Evolutionary conservation across 2,113 vertebrate genomes (phyloP).

Genomic region (Oenanthe melanoleuca): DNA sequence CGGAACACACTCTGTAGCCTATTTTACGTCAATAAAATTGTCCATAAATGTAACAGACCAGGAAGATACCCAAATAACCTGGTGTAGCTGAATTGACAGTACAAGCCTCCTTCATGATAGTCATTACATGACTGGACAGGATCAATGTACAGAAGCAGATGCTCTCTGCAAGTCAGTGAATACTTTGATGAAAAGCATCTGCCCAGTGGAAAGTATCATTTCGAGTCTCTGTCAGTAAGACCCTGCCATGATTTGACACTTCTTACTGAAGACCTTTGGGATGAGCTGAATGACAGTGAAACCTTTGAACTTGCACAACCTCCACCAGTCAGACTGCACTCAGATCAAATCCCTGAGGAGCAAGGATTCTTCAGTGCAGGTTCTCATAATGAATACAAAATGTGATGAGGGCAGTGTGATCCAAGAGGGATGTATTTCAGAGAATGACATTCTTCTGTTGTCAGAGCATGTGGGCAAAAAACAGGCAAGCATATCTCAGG

Average conservation of each 20-base stretch:
- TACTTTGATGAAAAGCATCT: background rate
- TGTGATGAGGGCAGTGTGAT: background rate
- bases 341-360: background rate
- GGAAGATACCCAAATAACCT: background rate
- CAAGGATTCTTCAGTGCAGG: background rate
- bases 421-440: background rate
- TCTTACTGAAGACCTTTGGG: background rate
- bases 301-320: background rate
- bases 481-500: background rate
- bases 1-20: background rate
- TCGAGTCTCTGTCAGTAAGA: background rate
- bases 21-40: background rate
- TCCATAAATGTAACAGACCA: background rate
- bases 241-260: background rate
- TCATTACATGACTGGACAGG: background rate
- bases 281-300: background rate
- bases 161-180: background rate
- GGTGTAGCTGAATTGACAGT: background rate
- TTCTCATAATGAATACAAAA: background rate
- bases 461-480: background rate
- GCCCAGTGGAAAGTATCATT: background rate
- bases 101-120: background rate
- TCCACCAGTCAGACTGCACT: background rate
- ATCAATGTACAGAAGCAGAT: background rate
- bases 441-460: background rate